A percentile compares a stretch with the other conserved stretches of the same genome.
Conservation (phyloP, 1,140 invertebrate species). For the Popillia japonica region DNA sequence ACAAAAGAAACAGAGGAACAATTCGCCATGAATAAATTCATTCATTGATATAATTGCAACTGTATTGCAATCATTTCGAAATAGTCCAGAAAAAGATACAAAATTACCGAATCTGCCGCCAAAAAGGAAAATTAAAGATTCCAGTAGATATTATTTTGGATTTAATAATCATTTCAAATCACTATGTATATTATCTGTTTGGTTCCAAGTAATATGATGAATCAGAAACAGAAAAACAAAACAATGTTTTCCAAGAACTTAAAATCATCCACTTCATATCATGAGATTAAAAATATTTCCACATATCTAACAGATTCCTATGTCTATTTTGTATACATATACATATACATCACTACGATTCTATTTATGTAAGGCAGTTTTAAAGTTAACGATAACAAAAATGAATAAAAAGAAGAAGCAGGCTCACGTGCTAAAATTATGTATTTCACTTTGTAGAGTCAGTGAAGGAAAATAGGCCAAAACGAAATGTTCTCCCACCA, state of each 20-base stretch:
- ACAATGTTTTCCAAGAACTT: background rate
- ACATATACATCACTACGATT: background rate
- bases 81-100: too few species aligned
- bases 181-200: too few species aligned
- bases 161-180: too few species aligned
- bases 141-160: too few species aligned
- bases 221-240: background rate
- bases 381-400: background rate
- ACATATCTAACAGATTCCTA: background rate
- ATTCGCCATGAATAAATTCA: too few species aligned
- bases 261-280: background rate
- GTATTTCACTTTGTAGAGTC: slow-evolving; percentile 4
- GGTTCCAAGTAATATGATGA: background rate
- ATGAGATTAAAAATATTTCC: background rate
- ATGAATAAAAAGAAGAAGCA: background rate
- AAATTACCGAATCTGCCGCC: too few species aligned
- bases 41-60: too few species aligned
- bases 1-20: too few species aligned
- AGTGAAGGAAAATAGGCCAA: slow-evolving; percentile 8
- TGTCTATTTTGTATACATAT: too few species aligned
- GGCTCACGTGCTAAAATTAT: background rate
- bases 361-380: background rate
- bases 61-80: too few species aligned
- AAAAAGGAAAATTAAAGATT: too few species aligned
- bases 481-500: slow-evolving; percentile 25